Percentiles rank a stretch among this genome's conserved stretches.
Conservation (phyloP, 1,140 invertebrate genomes). For the Teleogryllus occipitalis region DNA sequence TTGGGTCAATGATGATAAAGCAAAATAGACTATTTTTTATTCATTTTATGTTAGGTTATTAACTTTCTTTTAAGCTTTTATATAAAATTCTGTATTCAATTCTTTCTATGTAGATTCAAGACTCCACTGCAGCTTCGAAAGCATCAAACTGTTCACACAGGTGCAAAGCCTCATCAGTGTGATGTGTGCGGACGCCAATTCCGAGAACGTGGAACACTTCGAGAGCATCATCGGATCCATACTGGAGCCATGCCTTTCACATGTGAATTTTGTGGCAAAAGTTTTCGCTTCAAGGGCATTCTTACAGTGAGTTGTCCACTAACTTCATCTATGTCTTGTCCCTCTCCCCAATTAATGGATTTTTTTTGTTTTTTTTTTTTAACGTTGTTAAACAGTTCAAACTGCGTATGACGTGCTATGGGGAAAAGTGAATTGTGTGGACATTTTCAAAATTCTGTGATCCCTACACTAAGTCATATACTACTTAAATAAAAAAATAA, state of each 20-base stretch:
- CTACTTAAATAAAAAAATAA: too few species aligned
- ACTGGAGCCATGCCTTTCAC: slow-evolving; percentile 77
- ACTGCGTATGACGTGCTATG: too few species aligned
- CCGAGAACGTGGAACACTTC: slow-evolving; percentile 49
- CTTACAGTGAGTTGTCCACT: slow-evolving; percentile 39
- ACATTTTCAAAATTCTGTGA: too few species aligned
- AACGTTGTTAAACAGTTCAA: too few species aligned
- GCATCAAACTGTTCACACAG: slow-evolving; percentile 54
- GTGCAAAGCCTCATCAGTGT: slow-evolving; percentile 66
- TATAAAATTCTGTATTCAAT: background rate
- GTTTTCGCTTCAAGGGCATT: slow-evolving; percentile 60
- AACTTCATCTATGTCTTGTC: too few species aligned
- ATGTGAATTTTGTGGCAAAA: slow-evolving; percentile 61
- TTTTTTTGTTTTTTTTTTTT: too few species aligned
- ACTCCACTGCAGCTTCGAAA: slow-evolving; percentile 43
- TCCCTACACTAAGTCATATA: too few species aligned
- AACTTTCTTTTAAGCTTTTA: background rate
- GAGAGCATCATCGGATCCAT: slow-evolving; percentile 59
- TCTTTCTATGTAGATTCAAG: slow-evolving; percentile 38
- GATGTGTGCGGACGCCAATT: slow-evolving; percentile 64
- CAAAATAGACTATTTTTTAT: background rate
- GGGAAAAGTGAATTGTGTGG: too few species aligned
- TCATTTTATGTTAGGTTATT: background rate
- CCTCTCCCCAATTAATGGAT: too few species aligned
- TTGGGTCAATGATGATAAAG: background rate